phyloP scores from a whole-genome alignment of 2,113 vertebrate genomes.

The Barnardius zonarius region DNA sequence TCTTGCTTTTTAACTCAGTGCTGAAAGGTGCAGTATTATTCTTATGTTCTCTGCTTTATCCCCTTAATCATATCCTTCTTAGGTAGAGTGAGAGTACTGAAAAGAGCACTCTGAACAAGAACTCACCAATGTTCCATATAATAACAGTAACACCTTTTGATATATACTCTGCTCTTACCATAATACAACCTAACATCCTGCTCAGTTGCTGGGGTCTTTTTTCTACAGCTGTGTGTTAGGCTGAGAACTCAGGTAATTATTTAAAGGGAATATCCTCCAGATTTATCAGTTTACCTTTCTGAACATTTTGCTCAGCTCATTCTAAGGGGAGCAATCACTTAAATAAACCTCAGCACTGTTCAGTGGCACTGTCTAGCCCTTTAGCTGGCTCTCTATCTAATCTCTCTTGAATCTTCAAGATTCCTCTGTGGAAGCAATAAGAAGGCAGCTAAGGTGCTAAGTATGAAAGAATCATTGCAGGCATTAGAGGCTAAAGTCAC shows the following conservation, averaged over 20 bases:
- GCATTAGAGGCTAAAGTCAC: conserved; percentile 35
- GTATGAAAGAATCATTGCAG: not conserved
- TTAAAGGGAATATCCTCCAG: not conserved
- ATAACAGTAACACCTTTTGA: conserved; percentile 13
- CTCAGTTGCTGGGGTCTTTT: not conserved
- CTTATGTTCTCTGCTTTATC: not conserved
- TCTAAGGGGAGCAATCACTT: not conserved
- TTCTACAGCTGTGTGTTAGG: not conserved
- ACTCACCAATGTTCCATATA: not conserved
- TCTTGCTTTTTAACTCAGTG: conserved; percentile 7
- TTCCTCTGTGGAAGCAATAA: conserved; percentile 11
- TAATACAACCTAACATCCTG: conserved; percentile 8
- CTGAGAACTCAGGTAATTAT: not conserved
- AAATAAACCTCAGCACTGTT: not conserved
- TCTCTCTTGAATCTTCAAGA: not conserved
- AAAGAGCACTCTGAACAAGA: not conserved
- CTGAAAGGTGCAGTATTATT: conserved; percentile 6
- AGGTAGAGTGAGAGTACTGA: not conserved
- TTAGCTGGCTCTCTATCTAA: not conserved
- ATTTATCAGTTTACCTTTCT: not conserved
- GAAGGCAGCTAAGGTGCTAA: conserved; percentile 42
- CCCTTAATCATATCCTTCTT: not conserved
- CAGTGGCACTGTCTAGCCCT: not conserved
- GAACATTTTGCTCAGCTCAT: not conserved
- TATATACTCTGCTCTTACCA: not conserved